Evolutionary conservation across 2,113 vertebrate genomes (phyloP).

Genomic region (Platysteira castanea): DNA sequence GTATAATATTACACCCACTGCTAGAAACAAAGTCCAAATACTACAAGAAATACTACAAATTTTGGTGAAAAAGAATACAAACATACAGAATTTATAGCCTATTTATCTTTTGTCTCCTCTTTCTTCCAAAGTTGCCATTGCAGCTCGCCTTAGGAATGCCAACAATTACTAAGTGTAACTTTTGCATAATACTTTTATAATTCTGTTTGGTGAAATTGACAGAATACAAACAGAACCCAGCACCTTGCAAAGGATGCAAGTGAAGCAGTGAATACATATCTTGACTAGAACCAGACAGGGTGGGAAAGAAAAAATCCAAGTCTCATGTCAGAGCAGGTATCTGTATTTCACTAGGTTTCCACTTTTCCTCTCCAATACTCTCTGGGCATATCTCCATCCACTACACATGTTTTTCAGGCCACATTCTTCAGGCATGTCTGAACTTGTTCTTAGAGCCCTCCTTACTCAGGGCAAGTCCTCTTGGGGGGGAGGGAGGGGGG

Average conservation of each 20-base stretch:
- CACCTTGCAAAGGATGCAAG: background rate
- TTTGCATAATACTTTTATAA: background rate
- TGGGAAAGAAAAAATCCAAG: background rate
- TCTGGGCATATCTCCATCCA: background rate
- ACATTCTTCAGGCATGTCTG: conserved; percentile 33
- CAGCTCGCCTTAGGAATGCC: background rate
- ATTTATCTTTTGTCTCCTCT: background rate
- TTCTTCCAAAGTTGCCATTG: background rate
- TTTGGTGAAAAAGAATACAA: background rate
- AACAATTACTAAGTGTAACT: background rate
- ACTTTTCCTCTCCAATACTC: background rate
- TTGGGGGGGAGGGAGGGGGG: too few relatives aligned
- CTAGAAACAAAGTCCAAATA: background rate
- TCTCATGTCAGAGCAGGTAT: background rate
- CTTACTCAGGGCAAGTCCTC: background rate
- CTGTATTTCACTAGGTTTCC: background rate
- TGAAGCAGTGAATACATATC: background rate
- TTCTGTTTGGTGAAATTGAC: background rate
- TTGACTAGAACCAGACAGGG: background rate
- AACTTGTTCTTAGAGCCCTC: conserved; percentile 3
- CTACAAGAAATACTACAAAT: background rate
- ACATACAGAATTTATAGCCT: background rate
- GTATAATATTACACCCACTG: background rate
- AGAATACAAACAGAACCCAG: background rate
- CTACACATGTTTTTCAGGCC: background rate